phyloP scores from a whole-genome alignment of 2,113 vertebrate species.

The Hippoglossus stenolepis region DNA sequence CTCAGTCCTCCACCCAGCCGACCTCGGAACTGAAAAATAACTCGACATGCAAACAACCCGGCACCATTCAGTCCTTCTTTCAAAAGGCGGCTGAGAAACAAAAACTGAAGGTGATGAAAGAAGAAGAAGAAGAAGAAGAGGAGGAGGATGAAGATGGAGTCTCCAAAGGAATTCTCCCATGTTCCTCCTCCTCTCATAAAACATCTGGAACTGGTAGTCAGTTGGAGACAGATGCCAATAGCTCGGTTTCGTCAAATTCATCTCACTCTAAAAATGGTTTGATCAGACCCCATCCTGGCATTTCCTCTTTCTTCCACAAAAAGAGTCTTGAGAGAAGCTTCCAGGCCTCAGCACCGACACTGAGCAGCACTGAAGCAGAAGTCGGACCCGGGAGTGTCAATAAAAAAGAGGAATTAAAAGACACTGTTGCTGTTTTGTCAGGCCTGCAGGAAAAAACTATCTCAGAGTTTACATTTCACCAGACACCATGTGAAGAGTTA shows the following conservation, averaged over 20 bases:
- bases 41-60: constrained; percentile 59
- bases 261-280: constrained; percentile 22
- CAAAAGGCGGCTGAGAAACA: constrained; percentile 85
- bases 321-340: constrained; percentile 64
- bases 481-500: constrained; percentile 14
- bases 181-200: not conserved
- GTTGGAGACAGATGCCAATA: not conserved
- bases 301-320: constrained; percentile 79
- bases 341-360: not conserved
- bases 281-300: constrained; percentile 5
- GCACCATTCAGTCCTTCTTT: constrained; percentile 88
- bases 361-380: constrained; percentile 12
- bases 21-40: constrained; percentile 38
- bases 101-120: constrained; percentile 41
- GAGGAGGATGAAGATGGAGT: not conserved
- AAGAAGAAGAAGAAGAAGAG: constrained; percentile 25
- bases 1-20: constrained; percentile 45
- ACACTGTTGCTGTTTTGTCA: constrained; percentile 4
- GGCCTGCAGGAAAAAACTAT: not conserved
- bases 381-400: not conserved
- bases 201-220: constrained; percentile 5
- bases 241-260: not conserved
- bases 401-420: not conserved
- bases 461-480: constrained; percentile 7
- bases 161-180: not conserved